These are phyloP conservation scores for Syrmaticus mikado DNA, from an alignment of 2,113 vertebrate species.

Conservation along the genomic window DNA sequence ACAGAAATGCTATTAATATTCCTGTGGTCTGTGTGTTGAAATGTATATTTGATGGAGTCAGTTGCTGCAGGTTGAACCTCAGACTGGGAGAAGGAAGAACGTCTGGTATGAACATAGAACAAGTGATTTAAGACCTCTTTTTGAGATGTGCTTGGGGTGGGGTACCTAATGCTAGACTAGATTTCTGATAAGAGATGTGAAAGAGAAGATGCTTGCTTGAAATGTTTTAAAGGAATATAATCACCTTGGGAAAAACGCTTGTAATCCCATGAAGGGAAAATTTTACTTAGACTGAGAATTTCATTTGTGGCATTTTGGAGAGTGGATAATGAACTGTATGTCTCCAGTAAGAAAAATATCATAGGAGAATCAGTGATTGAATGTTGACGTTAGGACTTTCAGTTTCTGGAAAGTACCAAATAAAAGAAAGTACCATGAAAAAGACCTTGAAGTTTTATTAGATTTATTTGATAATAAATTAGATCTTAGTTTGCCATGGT, in stretches of 20 bases:
- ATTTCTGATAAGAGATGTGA: not conserved
- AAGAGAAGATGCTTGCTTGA: not conserved
- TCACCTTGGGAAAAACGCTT: not conserved
- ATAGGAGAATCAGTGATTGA: not conserved
- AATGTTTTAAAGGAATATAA: not conserved
- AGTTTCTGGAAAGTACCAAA: not conserved
- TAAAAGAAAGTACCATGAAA: not conserved
- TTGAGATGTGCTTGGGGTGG: accelerated
- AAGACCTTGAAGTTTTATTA: not conserved
- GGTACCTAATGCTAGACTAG: not conserved
- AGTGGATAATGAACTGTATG: not conserved
- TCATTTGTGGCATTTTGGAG: not conserved
- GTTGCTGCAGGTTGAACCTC: not conserved
- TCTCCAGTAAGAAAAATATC: not conserved
- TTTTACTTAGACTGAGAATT: not conserved
- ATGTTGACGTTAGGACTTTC: not conserved
- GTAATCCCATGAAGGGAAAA: not conserved
- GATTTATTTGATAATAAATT: not conserved
- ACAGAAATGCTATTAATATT: not conserved
- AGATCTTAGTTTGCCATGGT: not conserved
- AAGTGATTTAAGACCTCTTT: not conserved
- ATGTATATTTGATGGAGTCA: not conserved
- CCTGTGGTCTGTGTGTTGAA: not conserved
- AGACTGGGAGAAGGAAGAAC: not conserved
- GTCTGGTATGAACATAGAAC: not conserved